Percentiles rank a stretch among this genome's conserved stretches.
phyloP scores from a whole-genome alignment of 37 sponge, comb jelly and placozoan genomes.

The Dysidea cf. avara region DNA sequence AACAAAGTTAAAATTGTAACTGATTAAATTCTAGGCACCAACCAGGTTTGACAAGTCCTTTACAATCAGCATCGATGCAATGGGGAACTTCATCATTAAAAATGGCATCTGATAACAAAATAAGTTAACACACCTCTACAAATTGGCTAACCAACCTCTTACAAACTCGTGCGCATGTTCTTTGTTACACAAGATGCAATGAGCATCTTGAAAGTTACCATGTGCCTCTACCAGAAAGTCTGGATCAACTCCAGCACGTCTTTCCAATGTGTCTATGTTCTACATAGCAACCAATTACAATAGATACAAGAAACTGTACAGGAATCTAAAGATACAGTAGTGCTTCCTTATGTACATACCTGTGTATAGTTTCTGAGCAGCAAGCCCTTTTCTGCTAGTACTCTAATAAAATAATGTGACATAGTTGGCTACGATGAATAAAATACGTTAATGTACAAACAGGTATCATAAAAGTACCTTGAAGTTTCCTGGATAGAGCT shows the following conservation, averaged over 20 bases:
- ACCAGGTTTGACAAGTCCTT: conserved; percentile 85
- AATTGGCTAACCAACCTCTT: conserved; percentile 52
- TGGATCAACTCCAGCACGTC: conserved; percentile 71
- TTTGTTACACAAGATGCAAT: conserved; percentile 81
- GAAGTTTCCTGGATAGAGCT: conserved; percentile 92
- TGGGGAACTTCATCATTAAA: conserved; percentile 66
- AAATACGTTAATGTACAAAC: background rate
- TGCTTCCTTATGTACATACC: conserved; percentile 25
- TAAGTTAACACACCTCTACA: too few relatives aligned
- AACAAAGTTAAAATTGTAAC: background rate
- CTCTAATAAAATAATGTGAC: conserved; percentile 89
- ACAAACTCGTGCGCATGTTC: conserved; percentile 70
- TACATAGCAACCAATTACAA: conserved; percentile 9
- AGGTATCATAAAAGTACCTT: conserved; percentile 43
- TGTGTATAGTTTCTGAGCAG: conserved; percentile 91
- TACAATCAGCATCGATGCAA: conserved; percentile 44
- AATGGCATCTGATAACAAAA: conserved; percentile 49
- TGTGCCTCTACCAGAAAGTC: conserved; percentile 91
- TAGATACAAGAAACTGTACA: background rate
- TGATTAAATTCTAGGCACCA: background rate
- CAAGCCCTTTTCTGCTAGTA: conserved; percentile 81
- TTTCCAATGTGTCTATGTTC: conserved; percentile 97
- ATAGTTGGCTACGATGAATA: conserved; percentile 71
- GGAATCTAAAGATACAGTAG: background rate
- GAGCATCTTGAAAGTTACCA: conserved; percentile 84